Base-by-base conservation (phyloP, 2,797 vertebrate species). In the Pygocentrus nattereri region DNA sequence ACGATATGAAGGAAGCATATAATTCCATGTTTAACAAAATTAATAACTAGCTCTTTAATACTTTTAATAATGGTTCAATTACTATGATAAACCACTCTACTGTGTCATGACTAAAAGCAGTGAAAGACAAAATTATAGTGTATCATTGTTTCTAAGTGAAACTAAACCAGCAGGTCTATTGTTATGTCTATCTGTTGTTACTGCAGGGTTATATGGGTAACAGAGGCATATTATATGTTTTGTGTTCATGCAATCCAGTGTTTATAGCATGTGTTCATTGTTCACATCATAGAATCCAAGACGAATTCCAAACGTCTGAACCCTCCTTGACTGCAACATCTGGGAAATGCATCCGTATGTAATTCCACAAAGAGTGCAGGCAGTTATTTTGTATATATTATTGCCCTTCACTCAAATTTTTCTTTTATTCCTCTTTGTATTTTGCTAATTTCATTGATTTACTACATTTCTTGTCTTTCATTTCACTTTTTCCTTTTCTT, bases 1-100 rank as follows among this genome's bases (percentile, higher is more conserved):
- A 91, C 87, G 83, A 65, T 50, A 82, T 77, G 85, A 87, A 89
- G 82, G 88, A 83, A 76, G 4, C 71, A 85, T 78, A 73, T 81
- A 31, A 68, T 64, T 84, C 75, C 69, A 64, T 72, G 61, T n/a
- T 30, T 25, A 79, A 31, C 58, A 52, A 25, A 61, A 81, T 70
- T 73, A 86, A 79, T 86, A 84, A 71, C 73, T 47, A 49, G 30
- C 41, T 68, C 67, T 80, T 80, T 82, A 84, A 79, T 80, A 49
- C 74, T 82, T 77, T 49, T 27, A 64, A 65, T 44, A 12, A 79
- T 59, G 30, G 50, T 61, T 21, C 78, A 69, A 67, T 67, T 69
- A 68, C 30, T 54, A 54, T 64, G 78, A 73, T 58, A 59, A 19
- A 67, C n/a, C 38, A 50, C 44, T 58, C 59, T 50, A 25, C 64